Evolutionary conservation across 2,888 invertebrate species (phyloP), one percentile per base, ranked within the genome.

Genomic region (Thereva nobilitata): DNA sequence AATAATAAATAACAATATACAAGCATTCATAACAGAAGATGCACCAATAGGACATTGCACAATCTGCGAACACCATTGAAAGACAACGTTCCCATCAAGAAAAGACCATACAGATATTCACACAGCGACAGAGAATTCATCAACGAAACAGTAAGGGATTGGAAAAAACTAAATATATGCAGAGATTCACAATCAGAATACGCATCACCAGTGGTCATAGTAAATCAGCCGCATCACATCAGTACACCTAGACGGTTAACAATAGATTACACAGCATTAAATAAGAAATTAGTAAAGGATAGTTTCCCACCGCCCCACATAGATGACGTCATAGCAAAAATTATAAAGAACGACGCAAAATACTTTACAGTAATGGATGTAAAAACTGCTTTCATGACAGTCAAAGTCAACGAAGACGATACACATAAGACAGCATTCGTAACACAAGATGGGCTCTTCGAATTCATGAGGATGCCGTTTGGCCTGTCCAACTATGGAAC

Each of bases 381-480:
- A n/a, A 64, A 53, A 47, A 55, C 65, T 49, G 44, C 50, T 7
- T 50, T 65, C 37, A 65, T 66, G 66, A 66, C 38, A 0, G 40
- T 53, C 2, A 47, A 35, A 8, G 41, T 67, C 2, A 67, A 47
- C 1, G n/a, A 35, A 35, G 8, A 38, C 4, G 54, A 54, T 40
- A 66, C 54, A 35, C 37, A 45, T n/a, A 66, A 59, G 45, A 66
- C 66, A 1, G 66, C 59, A 9, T 66, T 59, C 9, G 35, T 66
- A 6, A 66, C 59, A 1, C 66, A 66, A 45, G 66, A 53, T 12
- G 52, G 52, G 8, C 2, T 66, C 4, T 66, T 53, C 37, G 66
- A 66, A 52, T 59, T 66, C 5, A 1, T 53, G 8, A 42, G 53
- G 37, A 66, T 59, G 52, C 35, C 23, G 23, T 23, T 23, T 23